phyloP scores from a whole-genome alignment of 2,797 vertebrate genomes.

The Masticophis lateralis region DNA sequence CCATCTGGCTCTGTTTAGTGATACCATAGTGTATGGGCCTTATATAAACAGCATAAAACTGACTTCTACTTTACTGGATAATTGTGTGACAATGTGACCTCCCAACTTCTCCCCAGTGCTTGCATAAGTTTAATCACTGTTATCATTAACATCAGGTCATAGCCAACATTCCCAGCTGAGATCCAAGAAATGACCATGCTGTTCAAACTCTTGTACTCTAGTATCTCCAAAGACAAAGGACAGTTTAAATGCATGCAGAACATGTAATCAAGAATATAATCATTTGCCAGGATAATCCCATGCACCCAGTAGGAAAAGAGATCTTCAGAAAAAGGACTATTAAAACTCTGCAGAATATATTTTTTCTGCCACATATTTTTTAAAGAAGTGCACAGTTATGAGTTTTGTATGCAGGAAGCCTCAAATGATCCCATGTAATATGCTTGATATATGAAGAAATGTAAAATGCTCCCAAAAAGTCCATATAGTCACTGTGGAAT shows the following conservation, averaged over 20 bases:
- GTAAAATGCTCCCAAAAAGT: neutral
- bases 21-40: conserved; percentile 29
- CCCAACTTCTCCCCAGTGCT: neutral
- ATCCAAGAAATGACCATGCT: neutral
- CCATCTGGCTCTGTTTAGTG: conserved; percentile 41
- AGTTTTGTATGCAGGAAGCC: neutral
- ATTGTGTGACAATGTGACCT: neutral
- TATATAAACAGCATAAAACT: conserved; percentile 41
- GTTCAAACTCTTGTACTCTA: neutral
- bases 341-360: neutral
- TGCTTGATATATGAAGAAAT: neutral
- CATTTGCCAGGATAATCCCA: neutral
- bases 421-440: neutral
- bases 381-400: neutral
- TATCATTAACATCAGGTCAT: neutral
- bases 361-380: neutral
- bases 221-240: neutral
- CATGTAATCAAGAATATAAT: neutral
- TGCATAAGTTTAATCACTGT: neutral
- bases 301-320: neutral
- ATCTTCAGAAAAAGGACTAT: neutral
- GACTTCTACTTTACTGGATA: conserved; percentile 23
- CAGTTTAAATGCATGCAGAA: neutral
- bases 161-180: neutral
- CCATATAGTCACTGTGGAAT: neutral